Evolutionary conservation across 2,113 vertebrate species (phyloP), one percentile per base, ranked within the genome.

Genomic region (Pomatostomus ruficeps): DNA sequence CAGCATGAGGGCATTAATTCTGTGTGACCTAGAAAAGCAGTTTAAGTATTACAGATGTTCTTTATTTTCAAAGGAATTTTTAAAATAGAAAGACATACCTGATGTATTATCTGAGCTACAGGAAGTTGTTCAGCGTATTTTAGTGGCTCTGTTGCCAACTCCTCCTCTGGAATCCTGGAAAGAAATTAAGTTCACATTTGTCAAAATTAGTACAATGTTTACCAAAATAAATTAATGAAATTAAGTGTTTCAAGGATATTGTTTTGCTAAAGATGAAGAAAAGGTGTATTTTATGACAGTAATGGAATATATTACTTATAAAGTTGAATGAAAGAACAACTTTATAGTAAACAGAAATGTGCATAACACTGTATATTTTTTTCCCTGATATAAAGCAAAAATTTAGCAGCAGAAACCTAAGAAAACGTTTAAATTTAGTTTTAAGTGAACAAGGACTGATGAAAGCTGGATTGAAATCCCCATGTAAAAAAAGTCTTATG

Each of bases 51-150:
- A 96, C 90, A 94, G 90, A 61, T 71, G 42, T 51, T 91, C 36
- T 77, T 93, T 85, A 59, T 91, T 96, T 94, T 96, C 81, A 92
- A 94, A 95, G 72, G 66, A 88, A 89, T 43, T 48, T 74, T 80
- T 87, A 87, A 91, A 96, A 84, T 13, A 55, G 51, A 93, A 88
- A 74, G 52, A 89, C 97, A 89, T 97, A 99, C 99, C 99, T 99
- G 99, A 95, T 99, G 99, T 97, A 99, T 99, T 96, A 99, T 99
- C 97, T 99, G 98, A 86, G 99, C 98, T 80, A 99, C 99, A 45
- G 99, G 99, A 96, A 99, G 98, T 92, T 99, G 99, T 94, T 99
- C 98, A n/a, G 97, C 98, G 12, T 99, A 99, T 9, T 97, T 98
- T 71, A 98, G 96, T 12, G 95, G 95, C 81, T 98, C 98, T 35